Base-by-base conservation (phyloP, 1,140 invertebrate species). In the Danaus plexippus region DNA sequence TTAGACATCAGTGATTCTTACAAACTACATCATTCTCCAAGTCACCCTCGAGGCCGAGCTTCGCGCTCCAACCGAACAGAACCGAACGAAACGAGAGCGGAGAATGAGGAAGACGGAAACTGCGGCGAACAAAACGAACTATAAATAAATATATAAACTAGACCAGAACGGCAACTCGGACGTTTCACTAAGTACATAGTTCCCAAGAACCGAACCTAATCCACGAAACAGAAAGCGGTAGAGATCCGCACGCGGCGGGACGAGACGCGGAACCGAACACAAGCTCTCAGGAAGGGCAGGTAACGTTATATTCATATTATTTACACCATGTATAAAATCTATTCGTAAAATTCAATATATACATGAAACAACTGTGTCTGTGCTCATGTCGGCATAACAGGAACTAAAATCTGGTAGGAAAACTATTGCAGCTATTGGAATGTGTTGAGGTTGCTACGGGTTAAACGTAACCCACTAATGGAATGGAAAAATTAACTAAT, bases 391-490 rank as follows among this genome's bases (percentile, higher is more conserved):
- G 22, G 22, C 7, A 32, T 51, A 55, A 64, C 54, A 59, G 61
- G 57, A 63, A 57, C 65, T 63, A 69, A 68, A 62, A 69, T 69
- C 67, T 67, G 55, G 63, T 62, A 56, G 64, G 56, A 67, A 57
- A 70, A 67, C 72, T 75, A 75, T 72, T 75, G 72, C 72, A 72
- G 69, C 57, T 64, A 43, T 61, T 72, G 72, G 72, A 75, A 72
- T 75, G 72, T 70, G 61, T 49, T 49, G 59, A 65, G 54, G 60
- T 62, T 60, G 62, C 57, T 72, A 63, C 70, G 61, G 66, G 56
- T 59, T 63, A 70, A 59, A 70, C 55, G 13, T 40, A 11, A 45
- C 11, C 56, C 55, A 64, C 67, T 55, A 61, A 60, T 69, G 73
- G 66, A 71, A 78, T 74, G 72, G 18, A 56, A 57, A 66, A 64